These are phyloP conservation scores for Sinella curviseta DNA, from an alignment of 1,140 invertebrate species.

Conservation along the genomic window DNA sequence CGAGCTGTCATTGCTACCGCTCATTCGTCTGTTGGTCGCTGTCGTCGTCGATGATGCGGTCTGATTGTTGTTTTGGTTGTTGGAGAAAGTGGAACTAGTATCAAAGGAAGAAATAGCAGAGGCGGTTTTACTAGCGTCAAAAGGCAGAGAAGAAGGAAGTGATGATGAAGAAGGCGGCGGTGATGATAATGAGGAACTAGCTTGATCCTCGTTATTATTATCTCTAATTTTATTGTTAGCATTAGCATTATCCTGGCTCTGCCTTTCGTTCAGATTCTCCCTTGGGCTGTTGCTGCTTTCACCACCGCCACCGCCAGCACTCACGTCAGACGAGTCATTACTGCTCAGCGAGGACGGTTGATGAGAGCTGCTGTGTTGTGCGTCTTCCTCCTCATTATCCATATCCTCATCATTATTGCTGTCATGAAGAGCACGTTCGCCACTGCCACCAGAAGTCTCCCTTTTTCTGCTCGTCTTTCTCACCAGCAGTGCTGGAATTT, in stretches of 20 bases:
- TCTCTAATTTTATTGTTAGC: conserved; percentile 21
- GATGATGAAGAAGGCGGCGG: not conserved
- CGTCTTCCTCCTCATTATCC: conserved; percentile 1
- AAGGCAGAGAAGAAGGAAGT: not conserved
- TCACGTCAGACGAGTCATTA: conserved; percentile 3
- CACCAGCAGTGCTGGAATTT: not conserved
- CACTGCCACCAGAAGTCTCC: not conserved
- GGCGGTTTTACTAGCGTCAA: not conserved
- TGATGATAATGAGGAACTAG: not conserved
- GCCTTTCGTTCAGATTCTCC: not conserved
- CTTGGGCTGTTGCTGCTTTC: not conserved
- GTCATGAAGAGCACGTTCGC: not conserved
- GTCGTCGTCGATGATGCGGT: not conserved
- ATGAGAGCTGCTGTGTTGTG: conserved; percentile 17
- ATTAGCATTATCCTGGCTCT: not conserved
- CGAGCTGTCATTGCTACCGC: not conserved
- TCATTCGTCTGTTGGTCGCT: not conserved
- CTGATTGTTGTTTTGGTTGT: conserved; percentile 23
- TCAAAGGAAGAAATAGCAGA: not conserved
- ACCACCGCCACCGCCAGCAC: not conserved
- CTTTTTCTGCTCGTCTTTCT: not conserved
- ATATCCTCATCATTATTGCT: not conserved
- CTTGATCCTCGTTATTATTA: not conserved
- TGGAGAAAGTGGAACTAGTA: not conserved
- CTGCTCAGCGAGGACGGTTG: not conserved